Evolutionary conservation across 2,797 vertebrate species (phyloP).

Genomic region (Sibirionetta formosa): DNA sequence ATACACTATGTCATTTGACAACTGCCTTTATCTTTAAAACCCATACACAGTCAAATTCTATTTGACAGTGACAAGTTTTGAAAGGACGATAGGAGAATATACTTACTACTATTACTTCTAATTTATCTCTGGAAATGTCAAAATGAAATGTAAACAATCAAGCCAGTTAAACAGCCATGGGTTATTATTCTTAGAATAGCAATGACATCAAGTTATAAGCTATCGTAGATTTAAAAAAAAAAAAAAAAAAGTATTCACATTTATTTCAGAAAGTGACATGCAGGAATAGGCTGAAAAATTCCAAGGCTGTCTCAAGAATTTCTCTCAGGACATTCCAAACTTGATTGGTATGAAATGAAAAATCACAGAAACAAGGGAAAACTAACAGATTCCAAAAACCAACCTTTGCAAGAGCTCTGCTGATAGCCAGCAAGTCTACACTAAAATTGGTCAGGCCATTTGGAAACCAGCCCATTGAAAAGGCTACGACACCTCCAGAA

Average conservation of each 20-base stretch:
- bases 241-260: neutral
- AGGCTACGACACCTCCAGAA: neutral
- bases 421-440: neutral
- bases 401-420: neutral
- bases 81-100: constrained; percentile 7
- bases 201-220: constrained; percentile 36
- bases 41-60: neutral
- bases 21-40: neutral
- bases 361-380: neutral
- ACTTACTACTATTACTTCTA: neutral
- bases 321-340: constrained; percentile 10
- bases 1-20: neutral
- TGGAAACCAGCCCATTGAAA: neutral
- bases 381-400: neutral
- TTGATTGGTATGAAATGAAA: neutral
- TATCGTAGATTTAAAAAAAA: neutral
- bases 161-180: neutral
- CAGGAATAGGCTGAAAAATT: neutral
- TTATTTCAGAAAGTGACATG: neutral
- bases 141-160: constrained; percentile 45
- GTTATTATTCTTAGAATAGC: constrained; percentile 60
- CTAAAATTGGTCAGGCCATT: neutral
- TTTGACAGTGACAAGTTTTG: neutral
- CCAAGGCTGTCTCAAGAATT: neutral
- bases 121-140: constrained; percentile 3